These are phyloP conservation scores for Eospalax fontanierii DNA, from an alignment of 2,797 vertebrate species.

Conservation along the genomic window DNA sequence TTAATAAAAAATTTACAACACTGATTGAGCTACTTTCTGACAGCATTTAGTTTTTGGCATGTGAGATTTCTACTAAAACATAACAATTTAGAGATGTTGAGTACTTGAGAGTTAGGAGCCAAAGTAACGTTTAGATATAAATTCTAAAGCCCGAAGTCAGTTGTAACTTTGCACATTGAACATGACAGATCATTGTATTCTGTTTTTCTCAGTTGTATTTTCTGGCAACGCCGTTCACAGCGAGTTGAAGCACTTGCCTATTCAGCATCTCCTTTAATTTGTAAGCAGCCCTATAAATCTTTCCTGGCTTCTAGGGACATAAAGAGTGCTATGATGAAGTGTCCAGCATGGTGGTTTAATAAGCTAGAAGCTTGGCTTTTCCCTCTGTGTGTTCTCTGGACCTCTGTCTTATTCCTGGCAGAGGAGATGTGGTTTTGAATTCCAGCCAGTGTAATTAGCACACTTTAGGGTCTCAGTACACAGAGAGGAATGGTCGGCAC, in stretches of 20 bases:
- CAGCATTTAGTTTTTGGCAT: not conserved
- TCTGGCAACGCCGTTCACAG: constrained; percentile 16
- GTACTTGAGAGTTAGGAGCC: not conserved
- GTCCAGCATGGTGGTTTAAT: constrained; percentile 66
- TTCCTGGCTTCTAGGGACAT: constrained; percentile 64
- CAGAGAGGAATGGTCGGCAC: not conserved
- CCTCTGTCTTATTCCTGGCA: constrained; percentile 63
- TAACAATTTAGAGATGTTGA: not conserved
- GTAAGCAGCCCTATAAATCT: constrained; percentile 78
- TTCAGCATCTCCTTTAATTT: constrained; percentile 77
- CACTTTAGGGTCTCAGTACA: constrained; percentile 55
- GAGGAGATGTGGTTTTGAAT: constrained; percentile 53
- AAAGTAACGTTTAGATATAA: not conserved
- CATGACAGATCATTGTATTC: not conserved
- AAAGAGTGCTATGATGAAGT: constrained; percentile 70
- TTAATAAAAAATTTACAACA: constrained; percentile 64
- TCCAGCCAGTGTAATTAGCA: constrained; percentile 72
- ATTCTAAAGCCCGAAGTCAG: not conserved
- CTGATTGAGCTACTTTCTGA: not conserved
- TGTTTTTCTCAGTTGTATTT: constrained; percentile 38
- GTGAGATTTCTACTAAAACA: not conserved
- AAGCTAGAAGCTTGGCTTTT: constrained; percentile 3
- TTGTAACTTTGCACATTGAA: not conserved
- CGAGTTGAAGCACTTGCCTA: constrained; percentile 65
- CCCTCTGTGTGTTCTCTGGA: constrained; percentile 1